Percentiles rank a stretch among this genome's conserved stretches.
These are phyloP conservation scores for Diabrotica balteata DNA, from an alignment of 2,888 invertebrate genomes.

Conservation along the genomic window DNA sequence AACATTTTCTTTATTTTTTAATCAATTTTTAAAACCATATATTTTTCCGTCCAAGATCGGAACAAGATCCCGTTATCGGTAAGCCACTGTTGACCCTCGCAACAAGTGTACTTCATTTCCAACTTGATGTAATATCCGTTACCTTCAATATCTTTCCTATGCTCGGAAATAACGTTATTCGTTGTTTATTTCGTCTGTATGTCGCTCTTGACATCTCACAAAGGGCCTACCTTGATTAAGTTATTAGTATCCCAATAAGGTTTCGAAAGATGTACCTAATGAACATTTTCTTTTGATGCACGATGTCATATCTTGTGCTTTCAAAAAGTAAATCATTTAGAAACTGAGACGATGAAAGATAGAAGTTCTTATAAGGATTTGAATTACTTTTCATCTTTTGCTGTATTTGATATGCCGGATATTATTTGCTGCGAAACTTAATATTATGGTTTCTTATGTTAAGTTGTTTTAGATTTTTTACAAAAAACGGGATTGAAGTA, in stretches of 20 bases:
- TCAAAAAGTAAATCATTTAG: conserved; percentile 6
- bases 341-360: conserved; percentile 5
- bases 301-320: conserved; percentile 18
- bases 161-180: conserved; percentile 9
- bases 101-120: neutral
- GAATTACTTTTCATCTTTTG: conserved; percentile 6
- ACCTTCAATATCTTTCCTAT: neutral
- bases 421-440: neutral
- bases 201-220: conserved; percentile 12
- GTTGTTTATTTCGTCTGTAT: conserved; percentile 9
- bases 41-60: too few relatives aligned
- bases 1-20: too few relatives aligned
- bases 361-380: conserved; percentile 9
- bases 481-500: too few relatives aligned
- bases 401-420: conserved; percentile 12
- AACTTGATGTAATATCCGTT: conserved; percentile 4
- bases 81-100: too few relatives aligned
- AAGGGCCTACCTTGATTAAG: conserved; percentile 19
- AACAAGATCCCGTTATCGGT: too few relatives aligned
- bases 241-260: conserved; percentile 21
- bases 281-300: conserved; percentile 23
- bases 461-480: too few relatives aligned
- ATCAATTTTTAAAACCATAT: too few relatives aligned
- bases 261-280: conserved; percentile 17
- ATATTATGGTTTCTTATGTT: too few relatives aligned